Conservation (phyloP, 2,888 invertebrate species). For the Tineola bisselliella region DNA sequence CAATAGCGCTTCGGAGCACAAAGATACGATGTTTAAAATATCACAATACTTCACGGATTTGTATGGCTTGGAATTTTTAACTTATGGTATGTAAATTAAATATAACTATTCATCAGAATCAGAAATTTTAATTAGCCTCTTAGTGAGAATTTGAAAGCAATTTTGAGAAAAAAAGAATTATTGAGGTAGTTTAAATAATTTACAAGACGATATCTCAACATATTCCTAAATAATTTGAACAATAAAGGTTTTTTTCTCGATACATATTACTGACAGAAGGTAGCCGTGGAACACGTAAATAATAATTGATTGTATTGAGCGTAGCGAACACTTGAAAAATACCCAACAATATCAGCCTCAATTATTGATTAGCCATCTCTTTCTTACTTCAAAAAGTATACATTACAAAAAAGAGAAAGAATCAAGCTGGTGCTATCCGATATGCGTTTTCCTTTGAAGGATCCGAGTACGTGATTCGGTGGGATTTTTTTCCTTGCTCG, state of each 20-base stretch:
- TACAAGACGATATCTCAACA: too few species aligned
- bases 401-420: constrained; percentile 33
- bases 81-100: neutral
- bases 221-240: constrained; percentile 28
- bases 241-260: constrained; percentile 36
- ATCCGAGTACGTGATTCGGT: constrained; percentile 64
- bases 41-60: neutral
- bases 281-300: constrained; percentile 53
- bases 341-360: constrained; percentile 33
- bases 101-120: too few species aligned
- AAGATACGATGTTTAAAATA: neutral
- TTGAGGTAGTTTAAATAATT: too few species aligned
- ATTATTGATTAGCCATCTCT: constrained; percentile 44
- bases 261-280: constrained; percentile 51
- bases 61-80: neutral
- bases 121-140: too few species aligned
- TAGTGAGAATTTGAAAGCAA: too few species aligned
- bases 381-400: constrained; percentile 21
- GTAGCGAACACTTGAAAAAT: constrained; percentile 53
- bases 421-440: constrained; percentile 48
- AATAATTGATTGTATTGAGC: constrained; percentile 64
- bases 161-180: too few species aligned
- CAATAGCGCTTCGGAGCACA: constrained; percentile 40
- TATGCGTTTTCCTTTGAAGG: constrained; percentile 65
- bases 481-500: constrained; percentile 59